phyloP scores from a whole-genome alignment of 2,797 vertebrate species.

The Enteromius mattozi region DNA sequence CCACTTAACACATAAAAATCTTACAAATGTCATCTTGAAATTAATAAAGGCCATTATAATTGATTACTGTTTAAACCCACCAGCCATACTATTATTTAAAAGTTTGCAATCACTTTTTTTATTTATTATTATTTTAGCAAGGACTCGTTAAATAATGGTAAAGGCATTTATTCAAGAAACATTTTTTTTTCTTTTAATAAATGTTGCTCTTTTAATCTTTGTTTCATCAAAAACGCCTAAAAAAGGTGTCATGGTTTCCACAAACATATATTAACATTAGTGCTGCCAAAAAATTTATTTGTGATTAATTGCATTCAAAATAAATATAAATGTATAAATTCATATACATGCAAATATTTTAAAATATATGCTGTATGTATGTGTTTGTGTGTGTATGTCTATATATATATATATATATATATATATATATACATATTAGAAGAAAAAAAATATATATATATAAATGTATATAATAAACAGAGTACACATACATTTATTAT shows the following conservation, averaged over 20 bases:
- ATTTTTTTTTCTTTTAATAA: neutral
- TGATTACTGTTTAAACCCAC: neutral
- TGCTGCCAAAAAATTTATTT: too few species aligned
- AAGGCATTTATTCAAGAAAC: neutral
- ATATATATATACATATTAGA: too few species aligned
- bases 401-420: too few species aligned
- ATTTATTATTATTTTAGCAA: neutral
- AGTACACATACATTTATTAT: too few species aligned
- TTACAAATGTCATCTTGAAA: conserved; percentile 16
- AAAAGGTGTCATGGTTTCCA: neutral
- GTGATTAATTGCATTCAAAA: too few species aligned
- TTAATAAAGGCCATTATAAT: neutral
- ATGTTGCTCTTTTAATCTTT: neutral
- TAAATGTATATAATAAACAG: too few species aligned
- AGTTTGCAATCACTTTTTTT: neutral
- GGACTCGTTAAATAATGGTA: neutral
- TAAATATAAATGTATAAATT: too few species aligned
- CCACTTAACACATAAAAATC: neutral
- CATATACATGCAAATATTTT: too few species aligned
- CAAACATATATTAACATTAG: neutral
- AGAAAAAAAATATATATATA: too few species aligned
- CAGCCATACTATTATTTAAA: neutral
- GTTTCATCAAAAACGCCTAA: neutral
- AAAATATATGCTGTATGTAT: too few species aligned
- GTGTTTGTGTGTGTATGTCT: too few species aligned